Conservation (phyloP, 2,113 vertebrate genomes). For the Pseudorasbora parva region DNA sequence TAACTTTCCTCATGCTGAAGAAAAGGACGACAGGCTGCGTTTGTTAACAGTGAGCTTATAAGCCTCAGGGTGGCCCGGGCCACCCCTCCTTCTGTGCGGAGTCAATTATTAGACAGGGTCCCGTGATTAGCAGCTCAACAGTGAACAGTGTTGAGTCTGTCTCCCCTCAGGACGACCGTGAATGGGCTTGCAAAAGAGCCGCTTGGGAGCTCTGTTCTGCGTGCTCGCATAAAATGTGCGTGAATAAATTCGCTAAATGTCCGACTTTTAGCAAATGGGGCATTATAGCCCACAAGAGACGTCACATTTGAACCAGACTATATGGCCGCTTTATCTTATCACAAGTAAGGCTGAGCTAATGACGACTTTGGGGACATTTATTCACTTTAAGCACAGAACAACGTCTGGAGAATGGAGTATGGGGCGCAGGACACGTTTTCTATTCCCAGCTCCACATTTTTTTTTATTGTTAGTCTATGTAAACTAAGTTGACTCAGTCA, state of each 20-base stretch:
- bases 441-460: background rate
- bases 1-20: background rate
- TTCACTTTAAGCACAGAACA: background rate
- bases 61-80: background rate
- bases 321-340: background rate
- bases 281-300: slow-evolving; percentile 9
- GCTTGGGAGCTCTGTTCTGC: background rate
- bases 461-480: background rate
- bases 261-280: background rate
- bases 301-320: slow-evolving; percentile 16
- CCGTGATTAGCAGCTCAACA: slow-evolving; percentile 30
- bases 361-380: slow-evolving; percentile 16
- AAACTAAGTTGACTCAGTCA: background rate
- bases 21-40: slow-evolving; percentile 9
- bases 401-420: background rate
- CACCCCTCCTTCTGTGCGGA: background rate
- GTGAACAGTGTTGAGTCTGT: background rate
- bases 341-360: slow-evolving; percentile 20
- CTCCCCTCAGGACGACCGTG: background rate
- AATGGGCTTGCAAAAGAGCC: background rate
- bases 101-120: slow-evolving; percentile 45
- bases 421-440: background rate
- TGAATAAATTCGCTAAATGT: slow-evolving; percentile 25
- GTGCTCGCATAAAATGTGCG: background rate
- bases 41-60: slow-evolving; percentile 32